These are phyloP conservation scores for Alectura lathami DNA, from an alignment of 2,113 vertebrate species.

Conservation along the genomic window DNA sequence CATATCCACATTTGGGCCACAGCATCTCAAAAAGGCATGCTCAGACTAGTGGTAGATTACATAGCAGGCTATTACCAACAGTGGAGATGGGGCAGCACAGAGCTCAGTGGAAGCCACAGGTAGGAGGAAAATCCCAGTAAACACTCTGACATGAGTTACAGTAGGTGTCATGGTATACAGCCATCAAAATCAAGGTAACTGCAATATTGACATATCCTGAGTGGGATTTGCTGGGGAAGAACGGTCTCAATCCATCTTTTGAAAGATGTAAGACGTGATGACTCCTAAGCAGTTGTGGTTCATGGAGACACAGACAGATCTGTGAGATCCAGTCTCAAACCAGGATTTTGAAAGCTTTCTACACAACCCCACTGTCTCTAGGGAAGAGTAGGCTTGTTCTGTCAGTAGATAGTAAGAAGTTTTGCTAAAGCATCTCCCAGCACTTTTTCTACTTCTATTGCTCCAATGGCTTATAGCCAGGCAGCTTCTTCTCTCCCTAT, in stretches of 20 bases:
- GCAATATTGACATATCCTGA: background rate
- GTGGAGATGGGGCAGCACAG: background rate
- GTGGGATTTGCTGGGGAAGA: background rate
- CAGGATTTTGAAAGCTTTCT: background rate
- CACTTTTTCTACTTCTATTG: background rate
- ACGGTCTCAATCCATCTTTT: background rate
- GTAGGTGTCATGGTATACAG: background rate
- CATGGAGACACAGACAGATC: background rate
- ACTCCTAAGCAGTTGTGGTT: background rate
- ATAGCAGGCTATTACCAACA: background rate
- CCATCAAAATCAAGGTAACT: background rate
- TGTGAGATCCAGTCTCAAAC: background rate
- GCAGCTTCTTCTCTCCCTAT: background rate
- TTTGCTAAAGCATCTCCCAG: background rate
- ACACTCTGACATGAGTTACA: background rate
- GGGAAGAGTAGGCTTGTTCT: background rate
- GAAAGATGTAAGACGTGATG: background rate
- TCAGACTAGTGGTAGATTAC: background rate
- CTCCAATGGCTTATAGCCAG: background rate
- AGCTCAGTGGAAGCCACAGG: background rate
- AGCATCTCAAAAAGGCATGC: background rate
- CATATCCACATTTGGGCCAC: background rate
- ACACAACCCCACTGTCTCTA: background rate
- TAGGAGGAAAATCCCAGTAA: background rate
- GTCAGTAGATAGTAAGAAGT: background rate